A percentile compares a stretch with the other conserved stretches of the same genome.
Evolutionary conservation across 2,888 invertebrate genomes (phyloP).

Genomic region (Ferrisia virgata): DNA sequence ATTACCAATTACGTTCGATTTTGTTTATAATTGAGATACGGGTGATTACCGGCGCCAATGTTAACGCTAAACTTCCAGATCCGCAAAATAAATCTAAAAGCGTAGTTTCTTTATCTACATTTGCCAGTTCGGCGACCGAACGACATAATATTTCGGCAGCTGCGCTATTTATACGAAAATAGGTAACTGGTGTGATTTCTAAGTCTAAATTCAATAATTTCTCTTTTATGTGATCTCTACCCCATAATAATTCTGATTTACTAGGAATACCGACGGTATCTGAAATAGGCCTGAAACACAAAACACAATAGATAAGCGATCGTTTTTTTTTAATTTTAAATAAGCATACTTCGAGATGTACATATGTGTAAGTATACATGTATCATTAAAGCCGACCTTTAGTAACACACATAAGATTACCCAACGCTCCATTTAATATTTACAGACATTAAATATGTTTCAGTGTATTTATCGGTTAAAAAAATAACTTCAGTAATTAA

Average conservation of each 20-base stretch:
- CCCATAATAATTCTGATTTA: constrained; percentile 49
- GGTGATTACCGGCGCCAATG: constrained; percentile 52
- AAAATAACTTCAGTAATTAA: not conserved
- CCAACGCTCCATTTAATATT: not conserved
- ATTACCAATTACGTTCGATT: no score
- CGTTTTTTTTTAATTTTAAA: not conserved
- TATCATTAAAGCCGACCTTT: not conserved
- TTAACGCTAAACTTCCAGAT: constrained; percentile 60
- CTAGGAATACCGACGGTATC: constrained; percentile 46
- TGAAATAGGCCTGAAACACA: constrained; percentile 39
- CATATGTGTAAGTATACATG: no score
- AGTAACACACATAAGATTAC: not conserved
- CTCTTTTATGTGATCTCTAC: constrained; percentile 48
- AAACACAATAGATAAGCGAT: not conserved
- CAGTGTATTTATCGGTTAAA: not conserved
- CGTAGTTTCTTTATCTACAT: constrained; percentile 53
- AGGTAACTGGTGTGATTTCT: constrained; percentile 49
- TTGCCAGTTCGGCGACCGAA: constrained; percentile 56
- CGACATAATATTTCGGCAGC: constrained; percentile 56
- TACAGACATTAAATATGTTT: not conserved
- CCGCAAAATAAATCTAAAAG: constrained; percentile 66
- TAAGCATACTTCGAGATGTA: no score
- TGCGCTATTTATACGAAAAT: constrained; percentile 54
- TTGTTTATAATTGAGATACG: not conserved
- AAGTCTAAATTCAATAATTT: constrained; percentile 48